Conservation (phyloP, 2,797 vertebrate species). For the Peromyscus aztecus region DNA sequence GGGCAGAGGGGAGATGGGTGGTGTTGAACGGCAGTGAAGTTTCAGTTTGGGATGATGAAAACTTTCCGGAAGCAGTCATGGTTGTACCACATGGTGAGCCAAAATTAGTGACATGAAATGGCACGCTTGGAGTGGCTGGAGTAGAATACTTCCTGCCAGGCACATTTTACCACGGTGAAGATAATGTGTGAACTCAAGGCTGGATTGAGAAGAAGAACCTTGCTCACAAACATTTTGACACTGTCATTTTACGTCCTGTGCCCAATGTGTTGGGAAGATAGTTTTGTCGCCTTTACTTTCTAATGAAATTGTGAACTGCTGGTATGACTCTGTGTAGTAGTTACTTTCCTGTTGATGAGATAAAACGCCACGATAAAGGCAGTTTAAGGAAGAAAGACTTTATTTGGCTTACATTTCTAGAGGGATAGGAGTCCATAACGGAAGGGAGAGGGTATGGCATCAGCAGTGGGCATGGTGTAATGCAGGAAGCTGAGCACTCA, state of each 20-base stretch:
- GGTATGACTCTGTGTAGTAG: not conserved
- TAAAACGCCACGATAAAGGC: too few relatives aligned
- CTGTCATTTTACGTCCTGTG: not conserved
- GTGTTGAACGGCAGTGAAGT: not conserved
- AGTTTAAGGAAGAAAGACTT: not conserved
- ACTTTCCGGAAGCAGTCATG: not conserved
- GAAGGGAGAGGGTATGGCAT: not conserved
- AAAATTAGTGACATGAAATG: not conserved
- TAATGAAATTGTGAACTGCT: conserved; percentile 9
- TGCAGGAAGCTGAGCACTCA: not conserved
- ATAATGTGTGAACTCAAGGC: not conserved
- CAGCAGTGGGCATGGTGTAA: not conserved
- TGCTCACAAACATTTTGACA: conserved; percentile 19
- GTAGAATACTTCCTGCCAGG: not conserved
- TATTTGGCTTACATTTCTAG: not conserved
- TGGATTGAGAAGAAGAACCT: not conserved
- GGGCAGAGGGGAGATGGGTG: not conserved
- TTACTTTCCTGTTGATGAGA: not conserved
- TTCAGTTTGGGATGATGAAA: not conserved
- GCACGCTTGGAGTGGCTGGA: not conserved
- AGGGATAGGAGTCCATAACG: not conserved
- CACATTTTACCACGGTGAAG: not conserved
- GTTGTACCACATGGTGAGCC: not conserved
- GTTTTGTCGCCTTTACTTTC: not conserved
- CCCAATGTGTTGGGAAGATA: not conserved